Conservation (phyloP, 2,113 vertebrate species). For the Peromyscus polionotus region DNA sequence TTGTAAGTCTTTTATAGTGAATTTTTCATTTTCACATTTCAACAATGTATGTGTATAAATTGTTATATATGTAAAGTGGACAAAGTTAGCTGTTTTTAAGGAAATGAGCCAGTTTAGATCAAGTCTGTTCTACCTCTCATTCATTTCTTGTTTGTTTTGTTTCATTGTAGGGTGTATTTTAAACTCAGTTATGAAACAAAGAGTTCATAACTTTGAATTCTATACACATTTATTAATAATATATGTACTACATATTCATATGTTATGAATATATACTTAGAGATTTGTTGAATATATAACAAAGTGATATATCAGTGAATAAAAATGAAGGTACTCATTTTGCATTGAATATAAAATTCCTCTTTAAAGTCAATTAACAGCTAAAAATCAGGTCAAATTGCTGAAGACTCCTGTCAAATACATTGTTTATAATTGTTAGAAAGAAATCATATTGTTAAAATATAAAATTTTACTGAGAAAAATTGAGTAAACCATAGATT, state of each 20-base stretch:
- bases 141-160: not conserved
- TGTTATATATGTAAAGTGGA: not conserved
- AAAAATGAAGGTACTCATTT: not conserved
- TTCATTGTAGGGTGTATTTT: not conserved
- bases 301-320: conserved; percentile 11
- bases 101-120: not conserved
- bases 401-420: not conserved
- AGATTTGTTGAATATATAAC: not conserved
- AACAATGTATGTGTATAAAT: not conserved
- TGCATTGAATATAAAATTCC: not conserved
- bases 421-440: not conserved
- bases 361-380: not conserved
- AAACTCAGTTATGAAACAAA: not conserved
- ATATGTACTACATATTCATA: not conserved
- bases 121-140: not conserved
- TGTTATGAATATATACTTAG: not conserved
- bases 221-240: not conserved
- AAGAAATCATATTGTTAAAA: not conserved
- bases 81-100: not conserved
- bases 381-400: not conserved
- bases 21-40: not conserved
- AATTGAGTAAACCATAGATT: not conserved
- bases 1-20: not conserved
- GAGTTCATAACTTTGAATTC: not conserved
- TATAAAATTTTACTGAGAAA: not conserved